Evolutionary conservation across 2,113 vertebrate genomes (phyloP), one percentile per base, ranked within the genome.

Genomic region (Hippocampus barbouri): DNA sequence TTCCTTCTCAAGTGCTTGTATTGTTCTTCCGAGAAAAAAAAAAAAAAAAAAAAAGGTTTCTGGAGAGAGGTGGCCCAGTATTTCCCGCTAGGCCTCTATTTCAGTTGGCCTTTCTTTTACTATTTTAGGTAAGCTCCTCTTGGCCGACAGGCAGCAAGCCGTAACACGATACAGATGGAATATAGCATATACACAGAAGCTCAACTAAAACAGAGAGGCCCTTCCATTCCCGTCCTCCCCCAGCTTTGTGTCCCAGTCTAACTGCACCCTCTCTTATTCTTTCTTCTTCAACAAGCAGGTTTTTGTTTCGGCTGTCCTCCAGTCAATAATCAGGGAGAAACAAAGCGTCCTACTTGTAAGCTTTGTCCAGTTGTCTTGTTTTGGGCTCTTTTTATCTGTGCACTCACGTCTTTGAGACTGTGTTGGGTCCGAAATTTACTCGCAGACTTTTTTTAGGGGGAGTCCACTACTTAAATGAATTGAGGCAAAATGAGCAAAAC

Each of bases 101-200:
- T 27, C 49, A 65, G 40, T 45, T 43, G 38, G 63, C 57, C 66
- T 63, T 66, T 72, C 60, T 77, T 70, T 71, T 70, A 75, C 73
- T 82, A 66, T 74, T 70, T 75, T 79, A 68, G 79, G 74, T 78
- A 76, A 86, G 79, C 73, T 73, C 83, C 76, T 71, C 79, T 75
- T 25, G 10, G 81, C 74, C 2, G 38, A 84, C 72, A 79, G 72
- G 82, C 81, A 82, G 72, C 71, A 38, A 71, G 54, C 76, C 68
- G 90, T 88, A 91, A 91, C 85, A 6, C 21, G 83, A 90, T 85
- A 88, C 88, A 86, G 74, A 88, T 83, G 78, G 84, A 88, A 79
- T 74, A 83, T 74, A 81, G 79, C 60, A 84, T 84, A 86, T 89
- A 89, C 86, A 88, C 70, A 86, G 79, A 85, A 77, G 75, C 83